phyloP scores from a whole-genome alignment of 1,140 invertebrate species.

The Bombyx mori region ASM3026992v2 NC_085116.1:10001001-10001500 shows the following conservation, averaged over 20 bases:
- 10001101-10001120: slow-evolving; percentile 62
- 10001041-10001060: slow-evolving; percentile 67
- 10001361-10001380: slow-evolving; percentile 57
- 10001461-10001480: neutral
- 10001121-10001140: slow-evolving; percentile 60
- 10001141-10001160: slow-evolving; percentile 62
- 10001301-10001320: slow-evolving; percentile 50
- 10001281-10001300: slow-evolving; percentile 39
- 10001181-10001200: neutral
- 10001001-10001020: slow-evolving; percentile 66
- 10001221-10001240: slow-evolving; percentile 43
- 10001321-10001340: slow-evolving; percentile 67
- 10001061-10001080: slow-evolving; percentile 63
- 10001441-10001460: slow-evolving; percentile 2
- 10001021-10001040: slow-evolving; percentile 67
- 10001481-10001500: slow-evolving; percentile 71
- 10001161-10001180: slow-evolving; percentile 21
- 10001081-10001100: slow-evolving; percentile 65
- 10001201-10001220: too few relatives aligned
- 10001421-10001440: slow-evolving; percentile 1
- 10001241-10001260: slow-evolving; percentile 62
- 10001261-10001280: slow-evolving; percentile 43
- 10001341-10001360: slow-evolving; percentile 66
- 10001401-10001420: slow-evolving; percentile 53
- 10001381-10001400: slow-evolving; percentile 55